Conservation (phyloP, 2,113 vertebrate genomes). For the Hymenochirus boettgeri region DNA sequence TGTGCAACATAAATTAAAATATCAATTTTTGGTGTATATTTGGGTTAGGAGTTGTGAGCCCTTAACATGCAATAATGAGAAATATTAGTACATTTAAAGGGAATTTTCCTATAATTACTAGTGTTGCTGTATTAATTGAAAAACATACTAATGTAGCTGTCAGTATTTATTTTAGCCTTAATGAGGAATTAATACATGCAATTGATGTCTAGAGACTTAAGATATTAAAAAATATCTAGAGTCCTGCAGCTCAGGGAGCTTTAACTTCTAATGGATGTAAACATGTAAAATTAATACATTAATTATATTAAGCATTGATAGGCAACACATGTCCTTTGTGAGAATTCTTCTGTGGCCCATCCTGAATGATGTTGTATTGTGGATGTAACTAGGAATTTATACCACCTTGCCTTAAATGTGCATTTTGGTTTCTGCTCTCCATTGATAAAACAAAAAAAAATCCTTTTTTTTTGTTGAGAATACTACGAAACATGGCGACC, state of each 20-base stretch:
- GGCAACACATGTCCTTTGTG: not conserved
- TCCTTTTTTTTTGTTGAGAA: too few species aligned
- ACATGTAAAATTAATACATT: not conserved
- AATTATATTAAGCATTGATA: not conserved
- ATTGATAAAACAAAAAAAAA: too few species aligned
- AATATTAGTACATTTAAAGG: too few species aligned
- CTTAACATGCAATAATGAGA: too few species aligned
- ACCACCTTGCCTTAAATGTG: too few species aligned
- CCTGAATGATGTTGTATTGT: not conserved
- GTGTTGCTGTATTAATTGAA: conserved; percentile 7
- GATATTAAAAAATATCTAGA: conserved; percentile 17
- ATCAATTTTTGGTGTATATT: too few species aligned
- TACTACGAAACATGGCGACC: too few species aligned
- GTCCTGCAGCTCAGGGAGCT: conserved; percentile 1
- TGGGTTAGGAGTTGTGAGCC: too few species aligned
- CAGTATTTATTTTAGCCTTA: conserved; percentile 24
- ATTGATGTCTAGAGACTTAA: conserved; percentile 16
- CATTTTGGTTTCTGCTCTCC: too few species aligned
- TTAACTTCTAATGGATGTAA: conserved; percentile 5
- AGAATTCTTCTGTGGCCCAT: not conserved
- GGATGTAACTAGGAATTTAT: too few species aligned
- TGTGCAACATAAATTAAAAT: too few species aligned
- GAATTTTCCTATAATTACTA: too few species aligned
- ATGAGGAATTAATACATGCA: conserved; percentile 32
- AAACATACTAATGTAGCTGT: conserved; percentile 20